Evolutionary conservation across 1,140 invertebrate genomes (phyloP).

Genomic region (Brachionus asplanchnoidis): DNA sequence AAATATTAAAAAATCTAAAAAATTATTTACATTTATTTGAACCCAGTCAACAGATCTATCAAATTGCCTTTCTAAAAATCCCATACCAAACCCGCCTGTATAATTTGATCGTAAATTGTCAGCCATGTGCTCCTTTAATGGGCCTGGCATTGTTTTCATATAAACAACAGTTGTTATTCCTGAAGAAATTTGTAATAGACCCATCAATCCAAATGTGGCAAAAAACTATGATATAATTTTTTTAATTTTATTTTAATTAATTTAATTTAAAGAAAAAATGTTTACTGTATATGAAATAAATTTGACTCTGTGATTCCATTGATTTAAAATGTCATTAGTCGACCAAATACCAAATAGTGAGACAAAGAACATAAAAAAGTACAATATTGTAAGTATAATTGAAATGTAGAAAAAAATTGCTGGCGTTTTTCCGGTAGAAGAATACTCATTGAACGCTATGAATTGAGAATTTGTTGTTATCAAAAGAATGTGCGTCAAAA

Average conservation of each 20-base stretch:
- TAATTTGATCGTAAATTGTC: constrained; percentile 41
- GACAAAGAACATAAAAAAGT: constrained; percentile 7
- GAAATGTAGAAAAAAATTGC: constrained; percentile 17
- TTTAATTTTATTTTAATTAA: background rate
- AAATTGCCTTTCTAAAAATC: constrained; percentile 34
- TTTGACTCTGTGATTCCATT: constrained; percentile 20
- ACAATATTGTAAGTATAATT: background rate
- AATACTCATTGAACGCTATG: constrained; percentile 37
- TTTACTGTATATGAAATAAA: constrained; percentile 20
- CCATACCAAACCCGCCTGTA: constrained; percentile 29
- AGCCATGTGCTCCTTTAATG: constrained; percentile 34
- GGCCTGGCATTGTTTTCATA: constrained; percentile 27
- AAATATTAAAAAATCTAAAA: background rate
- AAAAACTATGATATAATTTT: background rate
- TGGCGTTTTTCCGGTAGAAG: constrained; percentile 31
- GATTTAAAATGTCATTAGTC: constrained; percentile 27
- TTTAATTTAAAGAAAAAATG: background rate
- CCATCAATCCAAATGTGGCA: constrained; percentile 12
- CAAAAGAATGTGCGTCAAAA: background rate
- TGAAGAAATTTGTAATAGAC: background rate
- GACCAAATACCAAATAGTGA: constrained; percentile 6
- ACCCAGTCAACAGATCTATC: constrained; percentile 41
- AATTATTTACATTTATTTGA: constrained; percentile 29
- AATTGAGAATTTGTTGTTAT: constrained; percentile 34
- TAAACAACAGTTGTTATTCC: background rate